A percentile compares a stretch with the other conserved stretches of the same genome.
Conservation (phyloP, 1,140 invertebrate species). For the Piezodorus guildinii region DNA sequence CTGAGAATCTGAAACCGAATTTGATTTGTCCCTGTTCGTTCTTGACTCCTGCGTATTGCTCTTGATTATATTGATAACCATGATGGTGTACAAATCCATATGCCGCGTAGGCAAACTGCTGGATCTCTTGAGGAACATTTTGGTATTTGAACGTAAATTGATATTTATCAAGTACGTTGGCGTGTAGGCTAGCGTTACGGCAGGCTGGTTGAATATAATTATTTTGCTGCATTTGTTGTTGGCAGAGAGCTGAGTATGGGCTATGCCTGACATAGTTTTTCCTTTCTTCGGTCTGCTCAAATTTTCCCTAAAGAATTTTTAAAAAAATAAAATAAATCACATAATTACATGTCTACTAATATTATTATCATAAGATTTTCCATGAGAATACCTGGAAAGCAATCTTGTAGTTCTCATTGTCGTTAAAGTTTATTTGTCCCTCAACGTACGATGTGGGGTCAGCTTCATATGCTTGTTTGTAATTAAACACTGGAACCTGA, state of each 20-base stretch:
- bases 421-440: conserved; percentile 37
- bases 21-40: background rate
- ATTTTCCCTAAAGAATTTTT: conserved; percentile 31
- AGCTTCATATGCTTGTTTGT: conserved; percentile 38
- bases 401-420: conserved; percentile 30
- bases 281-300: conserved; percentile 35
- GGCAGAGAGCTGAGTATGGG: conserved; percentile 36
- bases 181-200: conserved; percentile 38
- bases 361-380: too few relatives aligned
- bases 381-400: background rate
- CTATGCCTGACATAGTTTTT: conserved; percentile 28
- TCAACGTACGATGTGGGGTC: conserved; percentile 37
- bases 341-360: too few relatives aligned
- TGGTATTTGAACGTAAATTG: conserved; percentile 37
- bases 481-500: conserved; percentile 38
- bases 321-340: too few relatives aligned
- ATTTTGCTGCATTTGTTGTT: conserved; percentile 38
- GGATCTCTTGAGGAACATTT: conserved; percentile 27
- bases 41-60: too few relatives aligned
- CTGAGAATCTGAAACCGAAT: background rate
- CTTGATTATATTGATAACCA: too few relatives aligned
- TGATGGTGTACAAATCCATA: too few relatives aligned
- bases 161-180: conserved; percentile 38
- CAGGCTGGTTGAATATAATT: conserved; percentile 42
- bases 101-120: too few relatives aligned